Base-by-base conservation (phyloP, 2,888 invertebrate species). In the Chymomyza amoena region DNA sequence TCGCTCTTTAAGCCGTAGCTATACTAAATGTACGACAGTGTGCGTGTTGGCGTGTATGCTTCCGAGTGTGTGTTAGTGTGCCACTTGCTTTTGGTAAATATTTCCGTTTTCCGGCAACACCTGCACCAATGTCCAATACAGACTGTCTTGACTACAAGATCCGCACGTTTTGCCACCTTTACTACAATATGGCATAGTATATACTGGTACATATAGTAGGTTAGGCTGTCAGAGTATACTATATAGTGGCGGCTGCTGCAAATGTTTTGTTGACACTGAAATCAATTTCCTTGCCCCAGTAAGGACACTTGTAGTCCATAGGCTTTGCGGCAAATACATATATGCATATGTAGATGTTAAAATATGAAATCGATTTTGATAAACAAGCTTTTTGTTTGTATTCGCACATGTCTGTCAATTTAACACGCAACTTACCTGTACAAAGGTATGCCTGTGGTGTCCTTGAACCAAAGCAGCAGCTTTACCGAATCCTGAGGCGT, bases 401-500 rank as follows among this genome's bases (percentile, higher is more conserved):
- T 45, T 45, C 39, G 39, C 39, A 45, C 39, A 45, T 45, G 39
- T 45, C 39, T 45, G 39, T 45, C 39, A 13, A 45, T 4, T 45
- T 45, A 13, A 45, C 51, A 28, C 61, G 56, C 51, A 61, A 92
- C 93, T 93, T 91, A 97, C 97, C 96, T 97, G 92, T 97, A 97
- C 68, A 97, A 93, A 13, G 97, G 97, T 93, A 97, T 96, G 70
- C 96, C 95, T 64, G 94, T 94, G 62, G 94, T 93, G 89, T 97
- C 97, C 91, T 97, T 97, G 93, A 97, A 97, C 97, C 97, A 97
- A 73, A 97, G 94, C 87, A 97, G 94, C 94, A 97, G 95, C 87
- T 95, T 96, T 60, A 97, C 95, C 67, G 93, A 93, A 81, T 96
- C 95, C 64, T 93, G 93, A 0, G 94, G 93, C 28, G 94, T 93